Evolutionary conservation across 2,797 vertebrate genomes (phyloP).

Genomic region (Girardinus metallicus): DNA sequence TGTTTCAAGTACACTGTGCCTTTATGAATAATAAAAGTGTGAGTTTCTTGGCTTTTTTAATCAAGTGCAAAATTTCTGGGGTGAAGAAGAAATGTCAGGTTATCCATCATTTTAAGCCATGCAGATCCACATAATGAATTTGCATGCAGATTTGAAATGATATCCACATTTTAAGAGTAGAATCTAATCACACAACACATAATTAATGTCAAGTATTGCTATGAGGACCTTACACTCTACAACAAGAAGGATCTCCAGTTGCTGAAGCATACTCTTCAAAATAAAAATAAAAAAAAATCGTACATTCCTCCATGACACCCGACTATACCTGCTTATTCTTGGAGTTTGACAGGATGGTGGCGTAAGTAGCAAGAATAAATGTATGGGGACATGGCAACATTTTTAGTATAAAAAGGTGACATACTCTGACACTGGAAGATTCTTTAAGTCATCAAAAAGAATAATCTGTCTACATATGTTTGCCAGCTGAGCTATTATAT

Average conservation of each 20-base stretch:
- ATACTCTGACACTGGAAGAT: neutral
- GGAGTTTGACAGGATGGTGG: neutral
- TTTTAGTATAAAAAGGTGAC: neutral
- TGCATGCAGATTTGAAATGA: neutral
- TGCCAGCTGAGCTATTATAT: neutral
- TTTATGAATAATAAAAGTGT: neutral
- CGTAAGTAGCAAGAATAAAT: neutral
- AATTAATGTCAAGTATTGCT: neutral
- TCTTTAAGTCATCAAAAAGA: neutral
- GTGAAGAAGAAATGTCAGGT: neutral
- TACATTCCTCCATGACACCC: neutral
- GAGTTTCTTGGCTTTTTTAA: neutral
- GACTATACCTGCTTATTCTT: neutral
- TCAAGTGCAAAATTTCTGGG: neutral
- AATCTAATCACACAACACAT: slow-evolving; percentile 2
- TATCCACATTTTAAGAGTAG: neutral
- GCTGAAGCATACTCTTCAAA: neutral
- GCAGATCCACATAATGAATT: neutral
- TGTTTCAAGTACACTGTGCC: neutral
- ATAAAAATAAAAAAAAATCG: neutral
- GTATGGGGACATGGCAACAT: neutral
- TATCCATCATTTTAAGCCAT: neutral
- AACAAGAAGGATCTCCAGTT: neutral
- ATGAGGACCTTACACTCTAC: neutral
- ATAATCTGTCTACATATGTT: neutral